These are phyloP conservation scores for Hypena proboscidalis DNA, from an alignment of 2,888 invertebrate species.

Conservation along the genomic window DNA sequence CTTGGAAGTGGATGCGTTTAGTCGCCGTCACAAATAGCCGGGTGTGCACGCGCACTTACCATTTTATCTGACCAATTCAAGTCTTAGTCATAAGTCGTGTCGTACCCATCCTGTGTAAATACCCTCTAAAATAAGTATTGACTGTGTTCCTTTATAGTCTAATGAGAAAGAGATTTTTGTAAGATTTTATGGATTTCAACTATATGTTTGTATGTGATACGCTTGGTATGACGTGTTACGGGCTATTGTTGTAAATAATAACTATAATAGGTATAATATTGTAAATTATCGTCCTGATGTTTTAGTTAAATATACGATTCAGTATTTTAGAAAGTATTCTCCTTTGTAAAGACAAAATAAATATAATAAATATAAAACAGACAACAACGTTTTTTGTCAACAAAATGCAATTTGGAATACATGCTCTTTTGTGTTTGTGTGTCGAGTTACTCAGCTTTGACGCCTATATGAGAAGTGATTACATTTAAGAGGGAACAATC, in stretches of 20 bases:
- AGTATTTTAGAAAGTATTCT: background rate
- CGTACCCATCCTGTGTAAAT: constrained; percentile 63
- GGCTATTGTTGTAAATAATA: constrained; percentile 35
- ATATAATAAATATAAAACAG: too few species aligned
- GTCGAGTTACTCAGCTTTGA: too few species aligned
- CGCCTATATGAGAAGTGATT: too few species aligned
- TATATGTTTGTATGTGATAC: constrained; percentile 53
- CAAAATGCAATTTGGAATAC: too few species aligned
- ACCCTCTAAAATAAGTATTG: constrained; percentile 45
- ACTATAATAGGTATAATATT: constrained; percentile 1
- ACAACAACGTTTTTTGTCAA: too few species aligned
- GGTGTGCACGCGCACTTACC: too few species aligned
- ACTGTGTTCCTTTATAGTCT: constrained; percentile 68
- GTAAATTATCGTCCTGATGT: background rate
- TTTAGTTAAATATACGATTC: background rate
- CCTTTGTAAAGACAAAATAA: too few species aligned
- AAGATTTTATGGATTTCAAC: constrained; percentile 51
- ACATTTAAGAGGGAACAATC: too few species aligned
- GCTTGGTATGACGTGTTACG: constrained; percentile 38
- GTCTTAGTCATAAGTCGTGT: constrained; percentile 8
- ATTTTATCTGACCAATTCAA: constrained; percentile 7
- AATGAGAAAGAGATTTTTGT: constrained; percentile 50
- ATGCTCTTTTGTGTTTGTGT: too few species aligned
- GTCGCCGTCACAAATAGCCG: background rate
- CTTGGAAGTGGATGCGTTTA: too few species aligned